A percentile compares a stretch with the other conserved stretches of the same genome.
Conservation (phyloP, 2,888 invertebrate species). For the Spodoptera littoralis region DNA sequence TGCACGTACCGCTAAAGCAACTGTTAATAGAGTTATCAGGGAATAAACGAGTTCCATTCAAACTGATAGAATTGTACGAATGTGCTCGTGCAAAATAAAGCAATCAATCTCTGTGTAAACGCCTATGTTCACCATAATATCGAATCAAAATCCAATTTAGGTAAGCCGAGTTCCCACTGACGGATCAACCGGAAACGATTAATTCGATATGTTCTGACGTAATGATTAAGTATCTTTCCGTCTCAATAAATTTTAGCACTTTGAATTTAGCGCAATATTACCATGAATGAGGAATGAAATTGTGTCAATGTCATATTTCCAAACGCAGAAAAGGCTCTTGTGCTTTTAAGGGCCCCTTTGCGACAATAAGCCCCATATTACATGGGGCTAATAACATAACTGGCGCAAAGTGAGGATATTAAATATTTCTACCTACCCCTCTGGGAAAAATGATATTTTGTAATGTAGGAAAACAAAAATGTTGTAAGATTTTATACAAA, state of each 20-base stretch:
- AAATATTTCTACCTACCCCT: slow-evolving; percentile 3
- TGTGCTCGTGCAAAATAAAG: slow-evolving; percentile 38
- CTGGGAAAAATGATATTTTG: too few species aligned
- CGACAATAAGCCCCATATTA: too few species aligned
- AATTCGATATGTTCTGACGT: slow-evolving; percentile 47
- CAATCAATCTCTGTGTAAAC: slow-evolving; percentile 47
- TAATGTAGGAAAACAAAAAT: too few species aligned
- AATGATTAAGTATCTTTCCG: slow-evolving; percentile 41
- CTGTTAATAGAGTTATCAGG: slow-evolving; percentile 33
- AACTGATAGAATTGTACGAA: slow-evolving; percentile 29
- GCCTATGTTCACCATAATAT: slow-evolving; percentile 48
- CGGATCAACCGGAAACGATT: slow-evolving; percentile 51
- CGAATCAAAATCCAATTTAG: slow-evolving; percentile 53
- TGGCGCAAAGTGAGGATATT: too few species aligned
- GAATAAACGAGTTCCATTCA: slow-evolving; percentile 37
- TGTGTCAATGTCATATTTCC: not conserved
- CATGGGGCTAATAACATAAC: too few species aligned
- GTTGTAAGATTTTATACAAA: too few species aligned
- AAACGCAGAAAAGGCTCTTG: not conserved
- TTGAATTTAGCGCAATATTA: slow-evolving; percentile 15
- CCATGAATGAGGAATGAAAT: slow-evolving; percentile 1
- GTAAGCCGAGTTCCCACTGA: slow-evolving; percentile 40
- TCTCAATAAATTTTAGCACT: slow-evolving; percentile 37
- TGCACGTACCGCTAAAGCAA: slow-evolving; percentile 23
- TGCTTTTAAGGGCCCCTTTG: too few species aligned